Base-by-base conservation (phyloP, 2,113 vertebrate genomes). In the Conger conger region DNA sequence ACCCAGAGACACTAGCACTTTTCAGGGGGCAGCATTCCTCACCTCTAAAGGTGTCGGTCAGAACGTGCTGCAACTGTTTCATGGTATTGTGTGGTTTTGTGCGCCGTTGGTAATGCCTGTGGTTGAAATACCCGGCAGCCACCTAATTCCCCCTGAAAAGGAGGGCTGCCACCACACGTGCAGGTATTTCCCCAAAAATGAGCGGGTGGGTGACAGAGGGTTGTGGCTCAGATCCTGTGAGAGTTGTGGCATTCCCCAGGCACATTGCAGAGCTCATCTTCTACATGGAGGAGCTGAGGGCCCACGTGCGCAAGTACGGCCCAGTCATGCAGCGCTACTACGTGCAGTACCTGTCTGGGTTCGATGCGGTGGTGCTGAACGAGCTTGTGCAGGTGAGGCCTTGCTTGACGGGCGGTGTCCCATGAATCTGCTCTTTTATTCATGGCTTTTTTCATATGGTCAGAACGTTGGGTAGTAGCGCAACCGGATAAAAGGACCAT, bases 311-410 rank as follows among this genome's bases (percentile, higher is more conserved):
- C 42, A 99, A 99, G 88, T 99, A 99, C 0, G 98, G 98, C 0
- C 98, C 98, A 0, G 98, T 99, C 88, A 99, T 99, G 98, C 98
- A 99, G 95, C 93, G 98, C 2, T 99, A 99, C 86, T 99, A 99
- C 0, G 98, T 99, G 0, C 98, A 99, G 93, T 99, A 99, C 88
- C 94, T 99, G 85, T 99, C 98, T 1, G 98, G 98, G 35, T 99
- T 99, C 82, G 98, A 99, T 86, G 98, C 98, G 0, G 98, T 99
- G 84, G 98, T 99, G 83, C 95, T 99, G 88, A 99, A 99, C 83
- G 98, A 99, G 85, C 96, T 99, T 13, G 98, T 99, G 78, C 98
- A 99, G 98, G 98, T 99, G 93, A 88, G 89, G 81, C 18, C 83
- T 4, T 6, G 7, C 38, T 78, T 63, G 15, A n/a, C 37, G 4